Conservation (phyloP, 2,888 invertebrate species). For the Yponomeuta plumbellus region DNA sequence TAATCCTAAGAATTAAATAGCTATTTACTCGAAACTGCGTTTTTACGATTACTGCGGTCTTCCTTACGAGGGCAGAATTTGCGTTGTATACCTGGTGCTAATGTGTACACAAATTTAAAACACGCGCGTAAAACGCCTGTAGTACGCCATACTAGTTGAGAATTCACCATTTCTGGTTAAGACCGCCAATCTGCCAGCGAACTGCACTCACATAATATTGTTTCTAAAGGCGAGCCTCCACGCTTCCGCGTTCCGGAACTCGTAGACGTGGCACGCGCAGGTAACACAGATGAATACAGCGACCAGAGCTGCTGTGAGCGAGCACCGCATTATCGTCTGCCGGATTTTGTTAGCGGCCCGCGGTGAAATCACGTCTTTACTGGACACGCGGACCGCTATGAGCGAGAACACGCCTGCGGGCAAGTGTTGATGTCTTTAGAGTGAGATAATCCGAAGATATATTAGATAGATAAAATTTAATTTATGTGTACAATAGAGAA, state of each 20-base stretch:
- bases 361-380: constrained; percentile 89
- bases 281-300: constrained; percentile 87
- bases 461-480: no score
- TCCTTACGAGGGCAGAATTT: no score
- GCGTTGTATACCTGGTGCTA: constrained; percentile 85
- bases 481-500: no score
- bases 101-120: constrained; percentile 84
- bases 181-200: neutral
- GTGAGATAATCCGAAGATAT: neutral
- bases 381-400: constrained; percentile 86
- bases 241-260: constrained; percentile 82
- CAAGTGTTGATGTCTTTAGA: neutral
- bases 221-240: constrained; percentile 87
- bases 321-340: constrained; percentile 90
- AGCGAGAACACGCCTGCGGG: constrained; percentile 84
- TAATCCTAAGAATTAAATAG: no score
- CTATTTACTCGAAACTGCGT: no score
- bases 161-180: no score
- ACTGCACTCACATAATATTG: constrained; percentile 86
- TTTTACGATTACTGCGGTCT: no score
- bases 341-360: constrained; percentile 91
- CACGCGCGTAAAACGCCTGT: constrained; percentile 81
- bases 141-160: no score
- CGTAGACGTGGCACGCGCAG: constrained; percentile 89
- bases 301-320: constrained; percentile 85